Evolutionary conservation across 2,888 invertebrate species (phyloP).

Genomic region (Sarcophaga variegata): DNA sequence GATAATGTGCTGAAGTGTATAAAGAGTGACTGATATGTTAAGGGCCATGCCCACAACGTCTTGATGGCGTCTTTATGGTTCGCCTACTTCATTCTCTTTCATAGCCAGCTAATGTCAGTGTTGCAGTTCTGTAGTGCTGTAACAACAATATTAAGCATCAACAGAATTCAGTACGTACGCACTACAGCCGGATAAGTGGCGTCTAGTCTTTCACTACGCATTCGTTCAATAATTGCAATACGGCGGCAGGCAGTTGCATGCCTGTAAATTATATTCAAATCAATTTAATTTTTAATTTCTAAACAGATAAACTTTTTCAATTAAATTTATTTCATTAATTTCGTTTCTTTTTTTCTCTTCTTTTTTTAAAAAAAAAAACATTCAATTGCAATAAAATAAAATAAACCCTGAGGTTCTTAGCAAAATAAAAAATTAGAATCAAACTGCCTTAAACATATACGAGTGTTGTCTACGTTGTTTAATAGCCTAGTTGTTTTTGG

Average conservation of each 20-base stretch:
- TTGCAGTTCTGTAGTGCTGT: neutral
- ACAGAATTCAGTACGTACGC: constrained; percentile 10
- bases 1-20: constrained; percentile 6
- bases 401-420: neutral
- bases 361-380: constrained; percentile 25
- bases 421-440: neutral
- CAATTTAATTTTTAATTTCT: constrained; percentile 68
- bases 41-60: constrained; percentile 75
- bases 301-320: constrained; percentile 63
- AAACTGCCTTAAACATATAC: constrained; percentile 52
- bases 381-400: constrained; percentile 9
- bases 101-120: neutral
- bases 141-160: neutral
- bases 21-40: constrained; percentile 63
- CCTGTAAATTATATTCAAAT: constrained; percentile 57
- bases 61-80: constrained; percentile 71
- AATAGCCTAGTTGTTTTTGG: constrained; percentile 43
- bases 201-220: constrained; percentile 61
- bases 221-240: neutral
- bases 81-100: neutral
- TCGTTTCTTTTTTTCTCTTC: neutral
- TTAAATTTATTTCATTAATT: constrained; percentile 58
- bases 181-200: constrained; percentile 62
- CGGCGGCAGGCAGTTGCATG: neutral
- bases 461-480: constrained; percentile 54